Conservation (phyloP, 2,888 invertebrate species). For the Rhamnusium bicolor region DNA sequence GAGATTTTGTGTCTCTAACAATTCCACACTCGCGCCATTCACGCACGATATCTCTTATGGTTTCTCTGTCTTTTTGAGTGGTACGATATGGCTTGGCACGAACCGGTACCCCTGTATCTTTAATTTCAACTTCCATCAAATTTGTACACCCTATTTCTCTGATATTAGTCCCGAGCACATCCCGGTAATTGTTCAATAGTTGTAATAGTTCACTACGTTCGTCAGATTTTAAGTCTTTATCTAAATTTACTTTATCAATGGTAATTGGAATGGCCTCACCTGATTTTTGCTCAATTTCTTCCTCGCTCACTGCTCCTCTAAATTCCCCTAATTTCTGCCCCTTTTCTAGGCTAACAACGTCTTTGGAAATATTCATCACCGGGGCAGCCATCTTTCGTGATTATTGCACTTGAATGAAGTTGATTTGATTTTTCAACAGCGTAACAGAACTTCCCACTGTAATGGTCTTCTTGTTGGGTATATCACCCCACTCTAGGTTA, state of each 20-base stretch:
- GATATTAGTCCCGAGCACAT: conserved; percentile 37
- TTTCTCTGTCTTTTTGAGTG: conserved; percentile 31
- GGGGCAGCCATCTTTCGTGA: neutral
- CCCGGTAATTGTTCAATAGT: conserved; percentile 30
- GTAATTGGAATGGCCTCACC: neutral
- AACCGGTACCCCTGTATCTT: conserved; percentile 37
- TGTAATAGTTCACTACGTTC: conserved; percentile 4
- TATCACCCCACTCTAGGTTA: neutral
- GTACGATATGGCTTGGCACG: conserved; percentile 36
- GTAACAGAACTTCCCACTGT: neutral
- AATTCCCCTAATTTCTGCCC: neutral
- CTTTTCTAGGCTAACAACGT: neutral
- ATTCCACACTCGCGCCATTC: conserved; percentile 41
- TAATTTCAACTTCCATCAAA: conserved; percentile 35
- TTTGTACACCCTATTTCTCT: conserved; percentile 39
- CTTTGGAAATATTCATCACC: neutral
- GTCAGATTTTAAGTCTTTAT: neutral
- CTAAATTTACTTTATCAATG: neutral
- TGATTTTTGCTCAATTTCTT: neutral
- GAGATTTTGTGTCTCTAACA: conserved; percentile 42
- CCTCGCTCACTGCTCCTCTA: neutral
- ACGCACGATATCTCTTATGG: conserved; percentile 35
- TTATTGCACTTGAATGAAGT: conserved; percentile 6
- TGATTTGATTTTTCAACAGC: conserved; percentile 1
- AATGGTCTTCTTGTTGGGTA: neutral